Percentiles rank a stretch among this genome's conserved stretches.
phyloP scores from a whole-genome alignment of 2,113 vertebrate genomes.

The Centropristis striata region DNA sequence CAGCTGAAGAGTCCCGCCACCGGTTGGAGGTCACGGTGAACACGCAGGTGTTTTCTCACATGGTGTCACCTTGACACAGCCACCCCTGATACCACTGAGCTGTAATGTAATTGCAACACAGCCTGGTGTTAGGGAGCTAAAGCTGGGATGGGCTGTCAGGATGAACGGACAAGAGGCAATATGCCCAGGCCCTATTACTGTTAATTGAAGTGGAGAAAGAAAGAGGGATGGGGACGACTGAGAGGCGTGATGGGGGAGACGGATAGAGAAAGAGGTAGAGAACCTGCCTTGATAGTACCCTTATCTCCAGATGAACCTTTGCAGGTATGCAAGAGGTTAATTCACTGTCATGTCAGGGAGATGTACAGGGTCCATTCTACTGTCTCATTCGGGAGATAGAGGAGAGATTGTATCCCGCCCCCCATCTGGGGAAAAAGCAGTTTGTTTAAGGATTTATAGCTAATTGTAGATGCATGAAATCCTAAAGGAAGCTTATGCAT shows the following conservation, averaged over 20 bases:
- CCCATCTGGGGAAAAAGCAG: slow-evolving; percentile 21
- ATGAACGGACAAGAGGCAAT: slow-evolving; percentile 42
- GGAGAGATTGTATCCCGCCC: slow-evolving; percentile 28
- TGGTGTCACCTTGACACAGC: slow-evolving; percentile 56
- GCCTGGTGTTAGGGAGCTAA: slow-evolving; percentile 33
- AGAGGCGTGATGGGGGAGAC: not conserved
- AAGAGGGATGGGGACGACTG: slow-evolving; percentile 27
- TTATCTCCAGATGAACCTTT: slow-evolving; percentile 62
- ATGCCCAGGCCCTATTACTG: slow-evolving; percentile 53
- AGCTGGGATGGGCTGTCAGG: slow-evolving; percentile 40
- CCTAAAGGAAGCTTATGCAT: slow-evolving; percentile 26
- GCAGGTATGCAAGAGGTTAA: slow-evolving; percentile 64
- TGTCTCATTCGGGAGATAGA: slow-evolving; percentile 48
- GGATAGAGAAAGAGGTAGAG: slow-evolving; percentile 14
- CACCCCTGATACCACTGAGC: slow-evolving; percentile 28
- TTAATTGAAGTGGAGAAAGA: slow-evolving; percentile 64
- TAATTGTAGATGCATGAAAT: slow-evolving; percentile 66
- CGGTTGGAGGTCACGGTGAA: slow-evolving; percentile 44
- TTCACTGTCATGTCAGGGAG: slow-evolving; percentile 58
- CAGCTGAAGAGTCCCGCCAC: slow-evolving; percentile 2
- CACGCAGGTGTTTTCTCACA: slow-evolving; percentile 53
- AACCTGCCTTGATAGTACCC: slow-evolving; percentile 41
- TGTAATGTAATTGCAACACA: slow-evolving; percentile 49
- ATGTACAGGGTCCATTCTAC: slow-evolving; percentile 29
- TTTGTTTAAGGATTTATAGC: slow-evolving; percentile 54